These are phyloP conservation scores for Plusia festucae DNA, from an alignment of 2,888 invertebrate genomes.

Conservation along the genomic window DNA sequence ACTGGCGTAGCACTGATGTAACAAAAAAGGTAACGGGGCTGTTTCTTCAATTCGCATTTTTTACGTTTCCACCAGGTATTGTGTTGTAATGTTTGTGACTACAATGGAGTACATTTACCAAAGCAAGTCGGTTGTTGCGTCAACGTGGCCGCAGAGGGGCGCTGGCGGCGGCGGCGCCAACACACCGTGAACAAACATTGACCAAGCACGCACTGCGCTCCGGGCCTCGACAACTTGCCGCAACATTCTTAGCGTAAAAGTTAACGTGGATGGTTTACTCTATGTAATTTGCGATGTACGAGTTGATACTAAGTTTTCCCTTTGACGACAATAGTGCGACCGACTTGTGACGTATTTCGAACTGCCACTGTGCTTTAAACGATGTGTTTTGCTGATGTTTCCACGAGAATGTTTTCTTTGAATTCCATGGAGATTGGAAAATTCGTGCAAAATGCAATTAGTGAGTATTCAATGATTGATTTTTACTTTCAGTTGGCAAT, in stretches of 20 bases:
- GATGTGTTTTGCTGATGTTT: constrained; percentile 75
- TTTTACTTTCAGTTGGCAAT: constrained; percentile 61
- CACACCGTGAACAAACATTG: constrained; percentile 84
- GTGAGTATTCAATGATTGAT: constrained; percentile 72
- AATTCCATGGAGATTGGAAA: constrained; percentile 72
- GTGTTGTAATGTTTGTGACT: constrained; percentile 64
- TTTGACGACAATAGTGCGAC: constrained; percentile 78
- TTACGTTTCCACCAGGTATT: constrained; percentile 57
- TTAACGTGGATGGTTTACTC: constrained; percentile 88
- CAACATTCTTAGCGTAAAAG: constrained; percentile 90
- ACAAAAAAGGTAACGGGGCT: constrained; percentile 52
- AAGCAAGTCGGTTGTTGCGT: constrained; percentile 62
- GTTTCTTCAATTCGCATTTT: constrained; percentile 55
- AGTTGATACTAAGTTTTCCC: constrained; percentile 78
- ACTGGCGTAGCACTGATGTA: constrained; percentile 30
- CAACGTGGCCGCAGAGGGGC: constrained; percentile 74
- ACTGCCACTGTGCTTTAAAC: constrained; percentile 72
- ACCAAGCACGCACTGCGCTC: constrained; percentile 84
- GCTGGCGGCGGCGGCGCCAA: constrained; percentile 72
- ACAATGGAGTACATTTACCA: constrained; percentile 66
- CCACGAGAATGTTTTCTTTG: constrained; percentile 68
- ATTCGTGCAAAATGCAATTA: constrained; percentile 76
- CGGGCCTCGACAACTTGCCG: constrained; percentile 80
- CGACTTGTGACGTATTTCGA: constrained; percentile 74
- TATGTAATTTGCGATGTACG: constrained; percentile 87